A percentile compares a stretch with the other conserved stretches of the same genome.
phyloP scores from a whole-genome alignment of 2,888 invertebrate genomes.

The Agrotis ipsilon region DNA sequence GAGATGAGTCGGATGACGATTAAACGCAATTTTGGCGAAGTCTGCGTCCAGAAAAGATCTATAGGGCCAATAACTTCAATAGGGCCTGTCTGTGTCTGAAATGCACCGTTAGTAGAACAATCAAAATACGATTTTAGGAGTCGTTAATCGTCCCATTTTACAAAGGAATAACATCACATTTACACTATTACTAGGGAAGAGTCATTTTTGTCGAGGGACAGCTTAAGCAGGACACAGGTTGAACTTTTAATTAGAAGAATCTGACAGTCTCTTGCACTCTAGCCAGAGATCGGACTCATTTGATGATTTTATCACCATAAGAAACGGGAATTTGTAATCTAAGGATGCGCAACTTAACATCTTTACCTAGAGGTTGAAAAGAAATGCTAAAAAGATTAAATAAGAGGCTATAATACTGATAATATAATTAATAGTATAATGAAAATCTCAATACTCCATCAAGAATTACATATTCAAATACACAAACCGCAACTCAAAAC shows the following conservation, averaged over 20 bases:
- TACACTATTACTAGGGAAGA: background rate
- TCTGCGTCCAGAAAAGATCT: background rate
- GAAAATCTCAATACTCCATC: constrained; percentile 10
- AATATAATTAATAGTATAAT: background rate
- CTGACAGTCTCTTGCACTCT: too few species aligned
- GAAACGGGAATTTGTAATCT: background rate
- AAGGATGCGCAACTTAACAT: background rate
- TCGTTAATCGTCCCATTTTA: background rate
- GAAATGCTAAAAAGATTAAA: background rate
- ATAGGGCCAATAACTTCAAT: too few species aligned
- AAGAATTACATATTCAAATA: constrained; percentile 22
- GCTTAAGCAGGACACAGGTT: too few species aligned
- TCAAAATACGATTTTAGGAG: background rate
- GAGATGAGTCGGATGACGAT: background rate
- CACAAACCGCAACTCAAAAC: constrained; percentile 42
- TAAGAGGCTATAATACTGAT: background rate
- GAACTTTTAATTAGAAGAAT: too few species aligned
- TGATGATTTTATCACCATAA: too few species aligned
- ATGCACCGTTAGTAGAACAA: background rate
- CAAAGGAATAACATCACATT: background rate
- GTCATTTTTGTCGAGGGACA: background rate
- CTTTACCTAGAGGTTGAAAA: background rate
- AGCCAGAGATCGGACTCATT: too few species aligned
- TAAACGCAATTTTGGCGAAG: background rate
- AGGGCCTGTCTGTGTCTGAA: background rate